Conservation (phyloP, 2,888 invertebrate species). For the Ophonus ardosiacus region DNA sequence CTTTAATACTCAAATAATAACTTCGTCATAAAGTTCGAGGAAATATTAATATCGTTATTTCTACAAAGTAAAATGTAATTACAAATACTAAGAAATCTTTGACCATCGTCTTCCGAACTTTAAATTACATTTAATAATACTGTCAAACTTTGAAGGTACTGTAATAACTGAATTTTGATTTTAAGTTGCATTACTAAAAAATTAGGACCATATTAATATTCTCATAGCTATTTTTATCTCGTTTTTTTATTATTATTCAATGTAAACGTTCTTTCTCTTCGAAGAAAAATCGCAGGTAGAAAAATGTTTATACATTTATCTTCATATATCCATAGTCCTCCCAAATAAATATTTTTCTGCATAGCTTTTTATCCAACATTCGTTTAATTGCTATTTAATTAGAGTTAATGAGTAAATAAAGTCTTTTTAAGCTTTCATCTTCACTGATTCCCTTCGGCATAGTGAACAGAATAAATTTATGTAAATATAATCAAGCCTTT, state of each 20-base stretch:
- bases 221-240: background rate
- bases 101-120: background rate
- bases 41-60: background rate
- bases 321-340: background rate
- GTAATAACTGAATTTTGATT: background rate
- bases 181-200: background rate
- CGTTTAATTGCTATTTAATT: background rate
- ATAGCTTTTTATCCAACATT: background rate
- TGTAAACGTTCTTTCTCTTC: background rate
- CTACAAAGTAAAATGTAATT: background rate
- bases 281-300: background rate
- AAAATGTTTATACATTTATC: conserved; percentile 9
- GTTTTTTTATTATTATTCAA: background rate
- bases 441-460: background rate
- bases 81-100: background rate
- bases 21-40: background rate
- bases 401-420: background rate
- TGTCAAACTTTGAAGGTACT: background rate
- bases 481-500: background rate
- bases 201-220: background rate
- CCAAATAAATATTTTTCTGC: background rate
- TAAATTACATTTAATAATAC: conserved; percentile 42
- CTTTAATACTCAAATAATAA: background rate
- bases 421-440: background rate
- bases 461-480: background rate